These are phyloP conservation scores for Tholera decimalis DNA, from an alignment of 2,888 invertebrate species.

Conservation along the genomic window DNA sequence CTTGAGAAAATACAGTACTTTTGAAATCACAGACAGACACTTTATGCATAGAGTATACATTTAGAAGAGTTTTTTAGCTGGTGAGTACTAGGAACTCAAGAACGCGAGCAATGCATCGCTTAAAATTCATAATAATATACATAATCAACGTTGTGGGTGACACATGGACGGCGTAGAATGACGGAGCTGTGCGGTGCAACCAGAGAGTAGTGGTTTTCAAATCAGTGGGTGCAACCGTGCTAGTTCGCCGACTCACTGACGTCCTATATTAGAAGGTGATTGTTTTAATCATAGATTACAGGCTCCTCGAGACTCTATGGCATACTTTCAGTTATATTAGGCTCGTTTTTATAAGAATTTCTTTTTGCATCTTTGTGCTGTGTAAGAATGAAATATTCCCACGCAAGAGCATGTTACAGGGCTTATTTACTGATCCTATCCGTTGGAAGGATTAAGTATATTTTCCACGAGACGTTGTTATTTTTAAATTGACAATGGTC, in stretches of 20 bases:
- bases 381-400: not conserved
- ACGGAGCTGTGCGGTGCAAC: constrained; percentile 12
- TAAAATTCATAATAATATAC: constrained; percentile 36
- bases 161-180: not conserved
- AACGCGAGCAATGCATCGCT: constrained; percentile 1
- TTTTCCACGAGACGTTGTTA: too few relatives aligned
- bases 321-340: not conserved
- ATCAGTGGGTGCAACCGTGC: constrained; percentile 37
- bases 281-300: constrained; percentile 8
- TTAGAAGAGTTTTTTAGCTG: not conserved
- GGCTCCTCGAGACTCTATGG: not conserved
- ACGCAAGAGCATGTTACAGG: too few relatives aligned
- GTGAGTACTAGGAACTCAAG: not conserved
- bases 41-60: too few relatives aligned
- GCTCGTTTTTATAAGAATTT: not conserved
- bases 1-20: too few relatives aligned
- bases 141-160: constrained; percentile 19
- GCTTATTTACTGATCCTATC: too few relatives aligned
- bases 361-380: not conserved
- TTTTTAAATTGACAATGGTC: too few relatives aligned
- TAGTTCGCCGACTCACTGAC: not conserved
- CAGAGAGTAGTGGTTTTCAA: too few relatives aligned
- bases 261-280: constrained; percentile 4
- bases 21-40: too few relatives aligned
- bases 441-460: too few relatives aligned